phyloP scores from a whole-genome alignment of 2,888 invertebrate species.

The Pyralis farinalis region DNA sequence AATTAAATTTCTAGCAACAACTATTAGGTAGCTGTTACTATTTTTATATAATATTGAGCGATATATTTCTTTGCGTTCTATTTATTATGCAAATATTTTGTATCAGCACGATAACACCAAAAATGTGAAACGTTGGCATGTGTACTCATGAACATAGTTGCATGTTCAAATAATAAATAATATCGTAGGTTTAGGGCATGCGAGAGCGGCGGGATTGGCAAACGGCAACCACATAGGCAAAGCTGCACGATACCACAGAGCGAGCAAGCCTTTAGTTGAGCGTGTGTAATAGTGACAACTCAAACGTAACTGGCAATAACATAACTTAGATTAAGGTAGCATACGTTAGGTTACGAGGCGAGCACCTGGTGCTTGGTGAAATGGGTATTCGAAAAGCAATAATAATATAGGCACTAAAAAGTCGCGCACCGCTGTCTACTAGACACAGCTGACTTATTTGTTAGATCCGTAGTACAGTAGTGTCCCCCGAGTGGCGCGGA shows the following conservation, averaged over 20 bases:
- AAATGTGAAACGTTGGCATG: too few relatives aligned
- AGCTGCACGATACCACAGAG: conserved; percentile 47
- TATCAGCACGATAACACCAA: too few relatives aligned
- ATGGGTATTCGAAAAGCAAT: conserved; percentile 82
- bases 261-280: conserved; percentile 69
- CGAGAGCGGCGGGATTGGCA: conserved; percentile 38
- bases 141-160: too few relatives aligned
- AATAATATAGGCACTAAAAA: conserved; percentile 72
- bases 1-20: too few relatives aligned
- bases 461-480: conserved; percentile 54
- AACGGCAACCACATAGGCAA: conserved; percentile 42
- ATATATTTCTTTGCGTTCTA: too few relatives aligned
- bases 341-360: conserved; percentile 53
- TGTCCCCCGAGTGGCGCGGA: background rate
- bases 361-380: conserved; percentile 75
- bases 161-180: too few relatives aligned
- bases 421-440: conserved; percentile 69
- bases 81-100: too few relatives aligned
- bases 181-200: too few relatives aligned
- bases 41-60: too few relatives aligned
- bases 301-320: conserved; percentile 74
- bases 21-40: too few relatives aligned
- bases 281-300: conserved; percentile 61
- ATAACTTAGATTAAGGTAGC: conserved; percentile 63
- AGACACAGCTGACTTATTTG: conserved; percentile 58